Conservation (phyloP, 2,888 invertebrate species). For the Tachina grossa region DNA sequence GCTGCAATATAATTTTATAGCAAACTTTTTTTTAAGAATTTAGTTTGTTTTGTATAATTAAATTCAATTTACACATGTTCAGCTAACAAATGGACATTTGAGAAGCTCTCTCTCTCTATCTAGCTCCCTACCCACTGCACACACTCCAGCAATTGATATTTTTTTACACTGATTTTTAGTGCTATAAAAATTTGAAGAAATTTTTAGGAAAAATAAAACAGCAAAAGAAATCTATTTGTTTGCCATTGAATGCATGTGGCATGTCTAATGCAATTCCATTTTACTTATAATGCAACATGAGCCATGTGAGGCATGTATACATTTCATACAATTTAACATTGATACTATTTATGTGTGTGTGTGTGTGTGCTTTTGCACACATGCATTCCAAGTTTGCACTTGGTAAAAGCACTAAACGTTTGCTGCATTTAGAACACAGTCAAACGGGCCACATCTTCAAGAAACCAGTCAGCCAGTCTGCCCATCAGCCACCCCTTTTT, state of each 20-base stretch:
- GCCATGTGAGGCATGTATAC: conserved; percentile 55
- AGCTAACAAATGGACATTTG: conserved; percentile 55
- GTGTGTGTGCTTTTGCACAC: conserved; percentile 2
- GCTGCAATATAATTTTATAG: neutral
- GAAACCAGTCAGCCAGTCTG: neutral
- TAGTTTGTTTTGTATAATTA: conserved; percentile 20
- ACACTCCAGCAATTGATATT: conserved; percentile 10
- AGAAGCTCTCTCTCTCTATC: neutral
- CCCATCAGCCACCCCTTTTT: neutral
- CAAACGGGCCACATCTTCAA: conserved; percentile 13
- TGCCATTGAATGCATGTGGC: conserved; percentile 46
- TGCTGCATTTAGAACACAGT: conserved; percentile 29
- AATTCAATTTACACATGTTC: conserved; percentile 63
- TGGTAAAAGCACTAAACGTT: conserved; percentile 43
- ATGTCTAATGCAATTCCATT: conserved; percentile 58
- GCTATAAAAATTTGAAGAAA: neutral
- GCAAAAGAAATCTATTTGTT: conserved; percentile 37
- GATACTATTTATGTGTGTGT: conserved; percentile 41
- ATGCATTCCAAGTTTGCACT: conserved; percentile 44
- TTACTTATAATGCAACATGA: conserved; percentile 60
- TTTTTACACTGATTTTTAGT: conserved; percentile 24
- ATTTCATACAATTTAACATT: conserved; percentile 61
- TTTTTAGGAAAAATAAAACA: neutral
- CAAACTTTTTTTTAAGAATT: neutral
- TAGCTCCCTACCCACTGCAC: neutral